phyloP scores from a whole-genome alignment of 2,888 invertebrate species.

The Trachelus stipa region DNA sequence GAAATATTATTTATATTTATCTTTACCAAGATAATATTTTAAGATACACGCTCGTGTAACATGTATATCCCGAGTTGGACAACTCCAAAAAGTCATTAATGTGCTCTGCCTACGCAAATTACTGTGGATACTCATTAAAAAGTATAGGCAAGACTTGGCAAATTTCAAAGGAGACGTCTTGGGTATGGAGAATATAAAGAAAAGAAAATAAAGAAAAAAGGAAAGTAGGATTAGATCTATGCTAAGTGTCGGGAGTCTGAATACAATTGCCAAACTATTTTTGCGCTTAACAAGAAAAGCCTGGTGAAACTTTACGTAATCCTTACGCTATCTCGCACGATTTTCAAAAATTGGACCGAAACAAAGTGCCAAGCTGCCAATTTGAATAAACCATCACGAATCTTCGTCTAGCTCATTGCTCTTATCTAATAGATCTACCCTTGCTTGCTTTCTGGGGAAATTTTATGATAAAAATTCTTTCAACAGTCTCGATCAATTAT shows the following conservation, averaged over 20 bases:
- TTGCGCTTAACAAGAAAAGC: neutral
- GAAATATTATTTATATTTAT: neutral
- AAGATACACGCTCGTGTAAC: neutral
- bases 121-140: constrained; percentile 25
- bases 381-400: neutral
- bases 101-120: constrained; percentile 6
- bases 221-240: neutral
- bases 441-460: neutral
- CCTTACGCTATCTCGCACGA: neutral
- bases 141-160: constrained; percentile 24
- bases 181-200: neutral
- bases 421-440: neutral
- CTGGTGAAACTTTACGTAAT: neutral
- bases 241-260: neutral
- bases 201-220: neutral
- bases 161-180: constrained; percentile 9
- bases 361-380: neutral
- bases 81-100: neutral
- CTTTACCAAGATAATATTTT: neutral
- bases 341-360: neutral
- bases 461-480: neutral
- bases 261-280: neutral
- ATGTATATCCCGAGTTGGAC: neutral
- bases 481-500: neutral
- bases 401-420: neutral